Percentiles rank a stretch among this genome's conserved stretches.
Conservation (phyloP, 2,113 vertebrate species). For the Acanthochromis polyacanthus region DNA sequence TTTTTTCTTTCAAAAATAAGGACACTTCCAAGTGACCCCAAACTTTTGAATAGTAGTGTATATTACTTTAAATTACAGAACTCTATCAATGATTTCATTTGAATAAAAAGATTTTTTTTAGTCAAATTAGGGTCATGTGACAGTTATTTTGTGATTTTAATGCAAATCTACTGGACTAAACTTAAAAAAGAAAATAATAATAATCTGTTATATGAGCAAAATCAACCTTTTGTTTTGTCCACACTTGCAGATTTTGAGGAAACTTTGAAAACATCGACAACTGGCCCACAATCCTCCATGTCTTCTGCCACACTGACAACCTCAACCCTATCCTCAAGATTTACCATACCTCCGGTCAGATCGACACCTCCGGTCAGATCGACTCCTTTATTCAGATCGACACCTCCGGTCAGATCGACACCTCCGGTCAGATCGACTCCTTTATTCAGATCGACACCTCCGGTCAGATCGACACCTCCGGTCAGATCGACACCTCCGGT, state of each 20-base stretch:
- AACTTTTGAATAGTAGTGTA: too few species aligned
- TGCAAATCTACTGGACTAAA: too few species aligned
- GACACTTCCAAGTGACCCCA: too few species aligned
- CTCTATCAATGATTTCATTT: too few species aligned
- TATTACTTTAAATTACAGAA: too few species aligned
- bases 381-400: neutral
- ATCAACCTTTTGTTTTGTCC: neutral
- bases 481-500: neutral
- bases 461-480: neutral
- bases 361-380: neutral
- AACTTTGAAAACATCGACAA: neutral
- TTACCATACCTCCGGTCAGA: neutral
- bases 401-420: neutral
- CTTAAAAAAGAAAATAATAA: too few species aligned
- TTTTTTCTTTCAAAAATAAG: too few species aligned
- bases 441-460: too few species aligned
- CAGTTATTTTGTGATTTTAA: too few species aligned
- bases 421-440: neutral
- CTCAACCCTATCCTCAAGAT: neutral
- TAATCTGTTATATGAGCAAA: too few species aligned
- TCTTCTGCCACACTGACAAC: neutral
- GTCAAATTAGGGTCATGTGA: too few species aligned
- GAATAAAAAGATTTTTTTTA: too few species aligned
- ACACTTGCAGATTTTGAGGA: slow-evolving; percentile 38
- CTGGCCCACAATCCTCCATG: neutral